Base-by-base conservation (phyloP, 2,888 invertebrate genomes). In the Torymus tubicola region DNA sequence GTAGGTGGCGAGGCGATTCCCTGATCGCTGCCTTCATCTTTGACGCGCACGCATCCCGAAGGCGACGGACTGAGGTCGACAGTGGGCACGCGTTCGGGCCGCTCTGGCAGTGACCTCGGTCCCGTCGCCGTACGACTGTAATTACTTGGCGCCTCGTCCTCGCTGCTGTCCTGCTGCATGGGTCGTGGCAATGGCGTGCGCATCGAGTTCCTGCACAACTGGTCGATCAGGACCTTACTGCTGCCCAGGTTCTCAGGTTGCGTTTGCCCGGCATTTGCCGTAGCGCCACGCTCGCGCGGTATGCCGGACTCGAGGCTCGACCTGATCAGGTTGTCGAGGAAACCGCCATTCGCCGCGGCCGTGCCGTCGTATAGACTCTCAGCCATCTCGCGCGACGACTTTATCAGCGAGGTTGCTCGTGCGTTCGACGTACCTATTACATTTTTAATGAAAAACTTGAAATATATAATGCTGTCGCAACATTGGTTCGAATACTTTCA, bases 271-370 rank as follows among this genome's bases (percentile, higher is more conserved):
- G 78, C 89, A 84, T 84, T 89, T 57, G 67, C 77, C 55, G 53
- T 65, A 11, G 70, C 68, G n/a, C 65, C 65, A 16, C 71, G 70
- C 5, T 90, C 90, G 76, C 90, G 86, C 31, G 92, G 92, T 85
- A 94, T 93, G 5, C 94, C 94, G 55, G 94, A 93, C 90, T 96
- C 96, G 82, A 97, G 92, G 85, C 95, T 95, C 84, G 96, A 96
- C 86, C 96, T 92, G 85, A 97, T 97, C 86, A 96, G 95, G 72
- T 96, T 96, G 88, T 96, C 96, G 72, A 96, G 92, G 89, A 96
- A 96, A 87, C 94, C 92, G n/a, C 96, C 95, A 84, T 96, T 96
- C 84, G 95, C 94, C 4, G 92, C 93, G 64, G 42, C 42, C 42
- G 93, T 91, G 18, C 92, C 93, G 89, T 95, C 93, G 92, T 96